Conservation (phyloP, 2,797 vertebrate species). For the Leptodactylus fallax region DNA sequence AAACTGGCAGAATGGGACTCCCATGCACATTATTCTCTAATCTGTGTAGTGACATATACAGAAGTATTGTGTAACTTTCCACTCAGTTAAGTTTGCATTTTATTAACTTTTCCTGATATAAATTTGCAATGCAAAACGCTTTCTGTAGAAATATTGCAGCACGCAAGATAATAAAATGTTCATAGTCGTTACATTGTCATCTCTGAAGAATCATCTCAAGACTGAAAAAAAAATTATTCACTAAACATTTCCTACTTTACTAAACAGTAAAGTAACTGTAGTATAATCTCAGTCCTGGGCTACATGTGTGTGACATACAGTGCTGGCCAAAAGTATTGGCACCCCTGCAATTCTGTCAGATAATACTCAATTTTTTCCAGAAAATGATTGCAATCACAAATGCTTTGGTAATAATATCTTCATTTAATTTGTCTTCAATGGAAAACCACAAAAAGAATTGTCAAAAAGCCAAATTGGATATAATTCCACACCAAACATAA, state of each 20-base stretch:
- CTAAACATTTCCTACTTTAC: background rate
- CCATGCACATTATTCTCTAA: background rate
- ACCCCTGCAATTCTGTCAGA: too few relatives aligned
- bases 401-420: too few relatives aligned
- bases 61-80: background rate
- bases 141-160: background rate
- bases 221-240: background rate
- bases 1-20: slow-evolving; percentile 5
- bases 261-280: background rate
- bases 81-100: background rate
- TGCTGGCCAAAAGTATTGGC: too few relatives aligned
- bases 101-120: slow-evolving; percentile 8
- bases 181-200: background rate
- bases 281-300: background rate
- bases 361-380: too few relatives aligned
- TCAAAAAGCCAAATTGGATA: too few relatives aligned
- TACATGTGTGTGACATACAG: too few relatives aligned
- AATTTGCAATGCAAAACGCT: slow-evolving; percentile 5
- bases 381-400: too few relatives aligned
- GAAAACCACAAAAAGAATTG: too few relatives aligned
- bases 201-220: background rate
- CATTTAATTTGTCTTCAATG: too few relatives aligned
- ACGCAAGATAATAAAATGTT: background rate
- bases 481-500: too few relatives aligned
- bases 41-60: background rate